phyloP scores from a whole-genome alignment of 2,797 vertebrate genomes.

The Paramormyrops hopkinsi region DNA sequence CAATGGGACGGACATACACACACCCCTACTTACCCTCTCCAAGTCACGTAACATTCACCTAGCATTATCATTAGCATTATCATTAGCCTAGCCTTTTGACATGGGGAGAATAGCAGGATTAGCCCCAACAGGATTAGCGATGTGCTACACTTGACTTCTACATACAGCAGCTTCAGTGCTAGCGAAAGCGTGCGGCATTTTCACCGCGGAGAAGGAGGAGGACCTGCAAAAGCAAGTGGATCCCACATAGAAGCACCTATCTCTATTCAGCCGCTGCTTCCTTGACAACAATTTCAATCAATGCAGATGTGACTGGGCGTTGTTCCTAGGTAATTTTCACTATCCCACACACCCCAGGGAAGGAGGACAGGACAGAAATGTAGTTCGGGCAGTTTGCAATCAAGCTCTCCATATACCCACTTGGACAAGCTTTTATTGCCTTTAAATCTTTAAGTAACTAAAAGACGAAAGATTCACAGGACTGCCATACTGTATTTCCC shows the following conservation, averaged over 20 bases:
- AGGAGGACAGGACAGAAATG: not conserved
- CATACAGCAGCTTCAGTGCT: not conserved
- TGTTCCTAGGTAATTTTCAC: conserved; percentile 17
- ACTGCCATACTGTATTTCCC: not conserved
- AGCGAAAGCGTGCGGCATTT: not conserved
- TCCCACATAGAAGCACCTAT: conserved; percentile 23
- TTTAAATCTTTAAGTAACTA: conserved; percentile 16
- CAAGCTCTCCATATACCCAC: not conserved
- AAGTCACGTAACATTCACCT: not conserved
- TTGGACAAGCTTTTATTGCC: not conserved
- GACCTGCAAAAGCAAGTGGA: not conserved
- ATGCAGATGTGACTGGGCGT: conserved; percentile 30
- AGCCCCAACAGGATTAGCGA: not conserved
- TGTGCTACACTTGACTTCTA: not conserved
- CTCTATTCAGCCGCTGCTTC: conserved; percentile 24
- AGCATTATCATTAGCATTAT: not conserved
- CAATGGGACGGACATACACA: not conserved
- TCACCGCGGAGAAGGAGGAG: not conserved
- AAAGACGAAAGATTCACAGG: not conserved
- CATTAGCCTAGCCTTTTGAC: not conserved
- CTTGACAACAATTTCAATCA: conserved; percentile 31
- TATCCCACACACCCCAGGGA: conserved; percentile 1
- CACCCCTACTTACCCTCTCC: not conserved
- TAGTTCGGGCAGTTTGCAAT: conserved; percentile 17
- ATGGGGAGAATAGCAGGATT: not conserved